Evolutionary conservation across 2,113 vertebrate genomes (phyloP).

Genomic region (Bubo blakistoni): DNA sequence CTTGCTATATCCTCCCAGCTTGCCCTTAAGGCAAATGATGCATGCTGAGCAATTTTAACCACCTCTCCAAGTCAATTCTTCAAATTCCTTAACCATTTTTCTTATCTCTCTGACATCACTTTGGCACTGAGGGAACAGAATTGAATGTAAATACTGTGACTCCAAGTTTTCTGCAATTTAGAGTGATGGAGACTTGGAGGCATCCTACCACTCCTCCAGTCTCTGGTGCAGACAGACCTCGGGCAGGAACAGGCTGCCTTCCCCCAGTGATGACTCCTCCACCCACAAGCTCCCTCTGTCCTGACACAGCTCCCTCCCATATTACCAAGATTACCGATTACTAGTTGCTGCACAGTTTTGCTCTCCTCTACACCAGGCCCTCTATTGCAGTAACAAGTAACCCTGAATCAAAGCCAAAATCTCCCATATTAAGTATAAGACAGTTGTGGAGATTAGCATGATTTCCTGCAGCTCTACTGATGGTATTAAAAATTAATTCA

Average conservation of each 20-base stretch:
- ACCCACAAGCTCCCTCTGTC: not conserved
- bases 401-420: not conserved
- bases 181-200: not conserved
- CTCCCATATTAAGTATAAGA: not conserved
- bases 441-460: not conserved
- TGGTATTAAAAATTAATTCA: not conserved
- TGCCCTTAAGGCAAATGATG: not conserved
- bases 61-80: not conserved
- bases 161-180: not conserved
- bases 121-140: not conserved
- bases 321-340: too few relatives aligned
- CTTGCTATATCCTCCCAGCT: not conserved
- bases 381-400: not conserved
- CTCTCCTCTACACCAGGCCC: not conserved
- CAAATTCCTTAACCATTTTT: not conserved
- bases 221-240: not conserved
- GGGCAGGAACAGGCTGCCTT: not conserved
- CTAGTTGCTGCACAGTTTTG: not conserved
- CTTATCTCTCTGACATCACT: not conserved
- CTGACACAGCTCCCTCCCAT: not conserved
- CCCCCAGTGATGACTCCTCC: not conserved
- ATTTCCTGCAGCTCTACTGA: not conserved
- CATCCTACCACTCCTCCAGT: not conserved
- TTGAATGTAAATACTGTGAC: not conserved
- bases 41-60: not conserved